Conservation (phyloP, 2,888 invertebrate genomes). For the Monochamus alternatus region DNA sequence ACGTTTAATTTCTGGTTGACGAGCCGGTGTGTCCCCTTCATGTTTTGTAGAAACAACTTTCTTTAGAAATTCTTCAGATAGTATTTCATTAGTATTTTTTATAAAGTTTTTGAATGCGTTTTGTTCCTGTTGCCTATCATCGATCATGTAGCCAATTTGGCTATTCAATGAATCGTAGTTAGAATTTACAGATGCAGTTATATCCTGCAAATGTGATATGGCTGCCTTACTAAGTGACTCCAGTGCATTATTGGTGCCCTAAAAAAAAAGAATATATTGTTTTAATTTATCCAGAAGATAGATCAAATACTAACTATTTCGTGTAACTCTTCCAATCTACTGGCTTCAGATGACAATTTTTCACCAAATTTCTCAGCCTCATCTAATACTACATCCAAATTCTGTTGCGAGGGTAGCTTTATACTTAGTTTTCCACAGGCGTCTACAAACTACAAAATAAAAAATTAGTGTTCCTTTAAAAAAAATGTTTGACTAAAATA, state of each 20-base stretch:
- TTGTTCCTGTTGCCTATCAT: not conserved
- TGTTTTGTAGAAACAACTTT: conserved; percentile 2
- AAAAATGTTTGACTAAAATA: not conserved
- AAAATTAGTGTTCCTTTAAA: not conserved
- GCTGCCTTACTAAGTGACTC: not conserved
- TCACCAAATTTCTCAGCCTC: not conserved
- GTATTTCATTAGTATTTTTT: not conserved
- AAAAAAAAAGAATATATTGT: not conserved
- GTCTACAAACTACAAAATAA: not conserved
- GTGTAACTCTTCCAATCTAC: not conserved
- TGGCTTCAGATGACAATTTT: not conserved
- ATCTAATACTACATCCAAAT: not conserved
- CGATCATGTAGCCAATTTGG: not conserved
- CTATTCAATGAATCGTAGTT: not conserved
- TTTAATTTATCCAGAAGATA: not conserved
- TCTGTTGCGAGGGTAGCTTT: not conserved
- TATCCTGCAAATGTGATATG: not conserved
- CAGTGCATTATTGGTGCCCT: not conserved
- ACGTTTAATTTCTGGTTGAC: not conserved
- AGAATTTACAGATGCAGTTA: not conserved
- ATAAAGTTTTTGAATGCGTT: not conserved
- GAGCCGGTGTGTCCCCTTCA: conserved; percentile 14
- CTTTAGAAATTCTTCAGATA: not conserved
- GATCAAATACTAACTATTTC: not conserved
- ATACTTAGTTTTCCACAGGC: not conserved